phyloP scores from a whole-genome alignment of 2,888 invertebrate species.

The Cataglyphis cursor region DNA sequence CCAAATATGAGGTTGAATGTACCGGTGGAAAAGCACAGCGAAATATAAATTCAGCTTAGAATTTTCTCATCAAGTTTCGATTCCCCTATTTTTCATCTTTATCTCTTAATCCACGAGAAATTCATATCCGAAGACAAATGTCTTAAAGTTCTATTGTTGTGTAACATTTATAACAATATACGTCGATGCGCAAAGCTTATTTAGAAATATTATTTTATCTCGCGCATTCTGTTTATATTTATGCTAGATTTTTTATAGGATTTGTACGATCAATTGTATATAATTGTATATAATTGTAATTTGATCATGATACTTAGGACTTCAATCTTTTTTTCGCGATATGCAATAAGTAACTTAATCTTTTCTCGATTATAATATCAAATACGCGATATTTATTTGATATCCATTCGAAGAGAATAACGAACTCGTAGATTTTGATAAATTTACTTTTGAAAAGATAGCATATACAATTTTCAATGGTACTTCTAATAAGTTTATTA shows the following conservation, averaged over 20 bases:
- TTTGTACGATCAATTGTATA: not conserved
- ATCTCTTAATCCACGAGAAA: not conserved
- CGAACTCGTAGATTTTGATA: not conserved
- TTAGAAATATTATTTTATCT: conserved; percentile 12
- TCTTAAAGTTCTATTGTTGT: too few relatives aligned
- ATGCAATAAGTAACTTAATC: not conserved
- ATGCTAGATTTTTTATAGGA: not conserved
- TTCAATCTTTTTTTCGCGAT: not conserved
- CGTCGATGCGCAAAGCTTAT: not conserved
- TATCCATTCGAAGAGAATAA: not conserved
- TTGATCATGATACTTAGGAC: not conserved
- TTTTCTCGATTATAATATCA: not conserved
- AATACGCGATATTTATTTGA: not conserved
- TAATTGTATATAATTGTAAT: not conserved
- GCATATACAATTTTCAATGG: conserved; percentile 34
- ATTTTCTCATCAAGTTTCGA: not conserved
- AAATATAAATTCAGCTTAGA: conserved; percentile 20
- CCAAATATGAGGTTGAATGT: conserved; percentile 52
- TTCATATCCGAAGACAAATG: not conserved
- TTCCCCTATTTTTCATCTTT: not conserved
- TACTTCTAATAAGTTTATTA: conserved; percentile 28
- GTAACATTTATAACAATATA: not conserved
- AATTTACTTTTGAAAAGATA: conserved; percentile 1
- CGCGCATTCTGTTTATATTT: not conserved
- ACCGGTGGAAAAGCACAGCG: conserved; percentile 5